phyloP scores from a whole-genome alignment of 1,140 invertebrate genomes.

The Conopomorpha cramerella region DNA sequence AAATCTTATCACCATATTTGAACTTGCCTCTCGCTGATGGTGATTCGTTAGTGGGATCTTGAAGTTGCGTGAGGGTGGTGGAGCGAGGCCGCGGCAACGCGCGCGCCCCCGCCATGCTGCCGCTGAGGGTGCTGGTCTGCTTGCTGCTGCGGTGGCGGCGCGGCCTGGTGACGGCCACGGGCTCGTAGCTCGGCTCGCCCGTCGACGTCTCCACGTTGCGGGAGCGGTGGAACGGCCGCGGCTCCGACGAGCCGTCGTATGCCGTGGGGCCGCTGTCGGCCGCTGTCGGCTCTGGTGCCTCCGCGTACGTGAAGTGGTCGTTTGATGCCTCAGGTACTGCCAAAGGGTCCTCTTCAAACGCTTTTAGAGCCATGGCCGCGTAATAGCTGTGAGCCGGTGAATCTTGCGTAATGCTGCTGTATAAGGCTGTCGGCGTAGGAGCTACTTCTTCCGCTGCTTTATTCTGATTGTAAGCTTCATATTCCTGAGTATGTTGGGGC shows the following conservation, averaged over 20 bases:
- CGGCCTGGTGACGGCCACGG: neutral
- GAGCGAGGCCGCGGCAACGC: conserved; percentile 1
- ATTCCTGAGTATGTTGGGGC: conserved; percentile 25
- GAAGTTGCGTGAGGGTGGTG: neutral
- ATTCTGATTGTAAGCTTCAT: conserved; percentile 23
- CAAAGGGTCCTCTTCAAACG: conserved; percentile 20
- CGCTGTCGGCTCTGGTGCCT: conserved; percentile 24
- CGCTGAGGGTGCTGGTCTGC: conserved; percentile 1
- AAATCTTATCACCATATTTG: conserved; percentile 50
- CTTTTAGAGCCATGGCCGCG: conserved; percentile 28
- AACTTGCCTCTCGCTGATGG: conserved; percentile 19
- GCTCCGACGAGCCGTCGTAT: conserved; percentile 11
- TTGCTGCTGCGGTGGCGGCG: conserved; percentile 6
- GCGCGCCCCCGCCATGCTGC: conserved; percentile 8
- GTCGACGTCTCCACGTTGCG: neutral
- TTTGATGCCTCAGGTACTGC: conserved; percentile 37
- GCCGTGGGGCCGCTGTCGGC: conserved; percentile 8
- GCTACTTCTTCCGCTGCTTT: conserved; percentile 11
- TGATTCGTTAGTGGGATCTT: conserved; percentile 2
- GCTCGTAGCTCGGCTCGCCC: neutral
- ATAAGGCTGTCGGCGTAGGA: conserved; percentile 15
- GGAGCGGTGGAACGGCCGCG: conserved; percentile 4
- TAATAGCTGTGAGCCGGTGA: conserved; percentile 35
- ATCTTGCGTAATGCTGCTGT: conserved; percentile 25
- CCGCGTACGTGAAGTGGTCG: conserved; percentile 37